Evolutionary conservation across 2,888 invertebrate genomes (phyloP), one percentile per base, ranked within the genome.

Genomic region (Acleris emargana): DNA sequence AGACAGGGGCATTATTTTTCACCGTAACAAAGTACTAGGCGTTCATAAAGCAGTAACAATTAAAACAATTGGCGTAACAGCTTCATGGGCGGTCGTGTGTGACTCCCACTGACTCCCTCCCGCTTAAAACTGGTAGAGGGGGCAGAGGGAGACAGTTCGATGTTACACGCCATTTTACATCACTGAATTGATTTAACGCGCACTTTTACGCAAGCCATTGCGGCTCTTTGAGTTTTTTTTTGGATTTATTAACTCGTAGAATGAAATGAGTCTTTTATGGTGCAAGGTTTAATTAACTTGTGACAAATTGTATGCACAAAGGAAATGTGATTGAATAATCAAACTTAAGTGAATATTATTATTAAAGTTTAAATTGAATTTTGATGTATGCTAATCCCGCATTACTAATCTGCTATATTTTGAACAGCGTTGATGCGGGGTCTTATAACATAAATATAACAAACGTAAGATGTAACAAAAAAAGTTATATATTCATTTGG

Each of bases 11-110:
- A 54, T 58, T 13, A 52, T 32, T 60, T 54, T 60, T 60, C 60
- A 66, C 28, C 53, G 11, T 52, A 50, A 50, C 60, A 17, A 45
- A 13, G 38, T 60, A 64, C 64, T 28, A 60, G 58, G 58, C 58
- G 68, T 73, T 71, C 71, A 73, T 73, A 74, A 69, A 58, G 69
- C 68, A 68, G 72, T 73, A 68, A 73, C 70, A 70, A 73, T 74
- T 73, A 69, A 72, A 75, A 72, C 71, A 75, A 75, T 73, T 71
- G 71, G 68, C 63, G 69, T 68, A 70, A 73, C 72, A 68, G 68
- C 66, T 72, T 72, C 60, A 71, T 73, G 70, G 64, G 58, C 52
- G 62, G 54, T 60, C 64, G 64, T 67, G 55, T 53, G 53, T 54
- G 50, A 47, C 55, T 50, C 64, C 66, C 53, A 38, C 60, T 5